These are phyloP conservation scores for Brachyrhaphis roseni DNA, from an alignment of 2,797 vertebrate species.

Conservation along the genomic window DNA sequence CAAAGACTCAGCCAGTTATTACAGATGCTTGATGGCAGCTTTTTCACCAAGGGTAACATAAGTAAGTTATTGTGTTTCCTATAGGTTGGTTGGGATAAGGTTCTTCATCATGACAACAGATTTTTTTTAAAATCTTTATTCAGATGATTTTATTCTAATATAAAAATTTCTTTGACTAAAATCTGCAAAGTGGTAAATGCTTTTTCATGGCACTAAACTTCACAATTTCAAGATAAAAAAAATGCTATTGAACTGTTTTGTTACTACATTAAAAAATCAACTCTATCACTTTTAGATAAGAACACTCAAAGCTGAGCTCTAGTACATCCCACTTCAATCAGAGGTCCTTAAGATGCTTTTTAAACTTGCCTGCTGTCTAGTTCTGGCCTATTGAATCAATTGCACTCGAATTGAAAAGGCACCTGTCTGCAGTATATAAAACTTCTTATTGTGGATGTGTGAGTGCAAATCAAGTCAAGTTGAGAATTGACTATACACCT, in stretches of 20 bases:
- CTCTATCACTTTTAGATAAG: neutral
- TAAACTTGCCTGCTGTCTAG: neutral
- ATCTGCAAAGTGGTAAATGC: neutral
- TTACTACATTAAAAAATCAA: neutral
- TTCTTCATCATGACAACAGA: neutral
- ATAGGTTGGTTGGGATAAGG: neutral
- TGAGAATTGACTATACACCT: neutral
- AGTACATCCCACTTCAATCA: constrained; percentile 9
- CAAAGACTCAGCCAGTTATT: neutral
- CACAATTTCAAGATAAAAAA: neutral
- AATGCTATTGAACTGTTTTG: neutral
- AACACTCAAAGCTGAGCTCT: neutral
- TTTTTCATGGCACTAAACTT: neutral
- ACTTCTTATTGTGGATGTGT: neutral
- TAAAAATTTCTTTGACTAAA: neutral
- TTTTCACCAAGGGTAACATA: neutral
- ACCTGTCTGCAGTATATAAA: neutral
- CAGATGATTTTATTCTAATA: neutral
- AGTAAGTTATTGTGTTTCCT: neutral
- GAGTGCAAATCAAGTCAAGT: constrained; percentile 1
- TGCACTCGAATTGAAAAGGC: constrained; percentile 1
- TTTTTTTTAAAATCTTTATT: neutral
- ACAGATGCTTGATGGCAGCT: neutral
- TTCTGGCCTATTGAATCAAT: neutral
- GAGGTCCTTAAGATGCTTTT: constrained; percentile 1